phyloP scores from a whole-genome alignment of 2,797 vertebrate genomes.

The Acanthurus lineatus region DNA sequence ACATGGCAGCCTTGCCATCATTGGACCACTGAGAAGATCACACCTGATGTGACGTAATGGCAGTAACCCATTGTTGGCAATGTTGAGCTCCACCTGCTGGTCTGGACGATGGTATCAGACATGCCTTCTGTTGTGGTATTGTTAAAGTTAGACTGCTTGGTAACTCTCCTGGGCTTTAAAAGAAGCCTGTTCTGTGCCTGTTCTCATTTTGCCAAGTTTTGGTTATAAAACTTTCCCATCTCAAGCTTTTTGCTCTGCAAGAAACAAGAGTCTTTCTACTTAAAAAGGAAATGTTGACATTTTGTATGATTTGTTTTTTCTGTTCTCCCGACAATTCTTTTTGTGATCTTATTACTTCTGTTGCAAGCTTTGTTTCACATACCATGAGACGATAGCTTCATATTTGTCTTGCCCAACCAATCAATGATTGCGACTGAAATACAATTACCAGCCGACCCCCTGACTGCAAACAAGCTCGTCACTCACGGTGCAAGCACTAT shows the following conservation, averaged over 20 bases:
- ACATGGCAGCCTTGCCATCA: constrained; percentile 28
- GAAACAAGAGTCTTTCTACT: too few relatives aligned
- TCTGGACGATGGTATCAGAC: constrained; percentile 22
- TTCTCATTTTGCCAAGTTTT: constrained; percentile 16
- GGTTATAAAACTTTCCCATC: neutral
- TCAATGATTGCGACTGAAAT: constrained; percentile 60
- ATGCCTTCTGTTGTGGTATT: constrained; percentile 11
- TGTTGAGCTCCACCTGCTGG: constrained; percentile 72
- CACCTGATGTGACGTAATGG: constrained; percentile 39
- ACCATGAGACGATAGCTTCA: constrained; percentile 54
- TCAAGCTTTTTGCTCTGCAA: neutral
- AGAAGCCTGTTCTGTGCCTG: constrained; percentile 5
- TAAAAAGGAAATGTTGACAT: constrained; percentile 21
- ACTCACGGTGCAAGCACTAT: constrained; percentile 58
- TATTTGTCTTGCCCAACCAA: constrained; percentile 45
- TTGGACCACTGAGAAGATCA: constrained; percentile 47
- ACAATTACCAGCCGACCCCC: constrained; percentile 64
- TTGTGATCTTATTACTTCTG: constrained; percentile 25
- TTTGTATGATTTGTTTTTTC: constrained; percentile 15
- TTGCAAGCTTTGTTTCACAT: constrained; percentile 28
- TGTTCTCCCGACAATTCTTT: constrained; percentile 13
- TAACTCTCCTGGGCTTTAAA: neutral
- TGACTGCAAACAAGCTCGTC: constrained; percentile 58
- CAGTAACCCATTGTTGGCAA: constrained; percentile 37
- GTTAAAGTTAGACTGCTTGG: neutral